phyloP scores from a whole-genome alignment of 2,113 vertebrate genomes.

The Myxocyprinus asiaticus region DNA sequence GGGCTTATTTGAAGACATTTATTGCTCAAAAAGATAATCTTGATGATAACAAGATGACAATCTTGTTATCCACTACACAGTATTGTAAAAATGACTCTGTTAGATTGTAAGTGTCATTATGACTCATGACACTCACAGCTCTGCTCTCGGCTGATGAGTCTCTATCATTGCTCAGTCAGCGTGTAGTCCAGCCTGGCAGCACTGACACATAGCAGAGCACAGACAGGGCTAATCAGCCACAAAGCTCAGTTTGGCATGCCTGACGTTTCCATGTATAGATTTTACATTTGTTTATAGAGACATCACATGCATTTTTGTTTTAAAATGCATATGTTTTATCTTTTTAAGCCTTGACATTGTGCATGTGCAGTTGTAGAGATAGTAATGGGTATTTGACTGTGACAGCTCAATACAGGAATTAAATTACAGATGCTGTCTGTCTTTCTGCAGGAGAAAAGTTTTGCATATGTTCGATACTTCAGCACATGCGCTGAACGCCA shows the following conservation, averaged over 20 bases:
- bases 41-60: too few relatives aligned
- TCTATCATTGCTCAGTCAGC: conserved; percentile 1
- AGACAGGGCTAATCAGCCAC: neutral
- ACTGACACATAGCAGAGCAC: neutral
- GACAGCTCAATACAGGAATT: neutral
- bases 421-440: neutral
- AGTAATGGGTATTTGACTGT: neutral
- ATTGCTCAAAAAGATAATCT: too few relatives aligned
- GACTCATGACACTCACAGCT: neutral
- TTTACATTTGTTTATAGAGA: neutral
- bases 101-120: neutral
- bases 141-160: conserved; percentile 3
- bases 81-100: neutral
- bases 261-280: neutral
- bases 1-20: neutral
- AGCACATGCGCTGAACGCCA: neutral
- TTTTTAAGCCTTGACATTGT: neutral
- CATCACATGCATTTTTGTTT: neutral
- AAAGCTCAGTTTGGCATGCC: neutral
- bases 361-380: neutral
- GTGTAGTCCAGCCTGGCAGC: neutral
- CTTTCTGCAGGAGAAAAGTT: neutral
- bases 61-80: neutral
- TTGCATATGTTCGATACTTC: neutral
- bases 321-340: neutral